Conservation (phyloP, 2,113 vertebrate species). For the Rallus limicola region DNA sequence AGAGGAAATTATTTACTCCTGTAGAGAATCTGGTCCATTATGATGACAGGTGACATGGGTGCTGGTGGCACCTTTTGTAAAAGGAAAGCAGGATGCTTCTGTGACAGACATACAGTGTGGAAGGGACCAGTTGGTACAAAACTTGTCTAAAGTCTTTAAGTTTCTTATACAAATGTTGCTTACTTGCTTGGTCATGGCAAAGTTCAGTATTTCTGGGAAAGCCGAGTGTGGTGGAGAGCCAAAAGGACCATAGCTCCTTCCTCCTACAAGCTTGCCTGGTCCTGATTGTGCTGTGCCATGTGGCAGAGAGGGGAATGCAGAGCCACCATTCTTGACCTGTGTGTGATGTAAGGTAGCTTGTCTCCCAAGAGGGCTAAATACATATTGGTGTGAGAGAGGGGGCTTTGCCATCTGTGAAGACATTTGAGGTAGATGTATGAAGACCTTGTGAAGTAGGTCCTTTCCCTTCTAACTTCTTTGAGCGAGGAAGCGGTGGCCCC, state of each 20-base stretch:
- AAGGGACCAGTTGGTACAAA: not conserved
- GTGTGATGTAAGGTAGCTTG: not conserved
- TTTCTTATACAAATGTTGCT: not conserved
- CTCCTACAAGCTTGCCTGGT: not conserved
- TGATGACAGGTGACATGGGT: not conserved
- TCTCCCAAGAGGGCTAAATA: not conserved
- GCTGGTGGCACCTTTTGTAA: not conserved
- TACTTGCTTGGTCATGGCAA: not conserved
- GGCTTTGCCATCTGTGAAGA: not conserved
- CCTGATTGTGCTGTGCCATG: not conserved
- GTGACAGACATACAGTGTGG: not conserved
- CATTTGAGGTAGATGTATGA: not conserved
- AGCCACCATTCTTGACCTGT: not conserved
- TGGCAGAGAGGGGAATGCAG: not conserved
- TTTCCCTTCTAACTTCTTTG: not conserved
- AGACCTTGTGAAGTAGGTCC: not conserved
- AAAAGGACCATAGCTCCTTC: accelerated
- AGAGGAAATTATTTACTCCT: not conserved
- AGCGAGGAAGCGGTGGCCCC: not conserved
- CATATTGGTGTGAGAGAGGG: not conserved
- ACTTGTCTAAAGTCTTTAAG: not conserved
- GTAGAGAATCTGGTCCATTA: not conserved
- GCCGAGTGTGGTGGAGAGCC: not conserved
- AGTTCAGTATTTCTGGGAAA: not conserved
- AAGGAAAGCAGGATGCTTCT: not conserved